Percentiles rank a stretch among this genome's conserved stretches.
Conservation (phyloP, 2,113 vertebrate genomes). For the Rhineura floridana region DNA sequence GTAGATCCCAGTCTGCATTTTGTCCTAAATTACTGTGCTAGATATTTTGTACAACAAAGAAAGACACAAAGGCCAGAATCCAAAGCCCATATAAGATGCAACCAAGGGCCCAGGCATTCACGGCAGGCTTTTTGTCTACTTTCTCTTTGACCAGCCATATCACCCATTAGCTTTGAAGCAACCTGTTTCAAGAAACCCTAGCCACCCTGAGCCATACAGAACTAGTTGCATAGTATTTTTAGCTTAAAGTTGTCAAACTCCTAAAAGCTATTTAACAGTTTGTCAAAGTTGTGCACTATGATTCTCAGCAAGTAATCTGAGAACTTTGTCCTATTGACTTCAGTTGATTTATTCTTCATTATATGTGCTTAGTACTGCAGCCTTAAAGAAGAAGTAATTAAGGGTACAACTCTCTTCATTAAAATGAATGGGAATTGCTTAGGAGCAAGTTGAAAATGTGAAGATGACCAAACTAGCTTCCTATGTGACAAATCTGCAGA, state of each 20-base stretch:
- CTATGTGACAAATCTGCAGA: neutral
- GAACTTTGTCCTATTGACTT: neutral
- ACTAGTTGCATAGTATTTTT: neutral
- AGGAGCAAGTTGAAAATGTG: neutral
- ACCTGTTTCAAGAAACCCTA: neutral
- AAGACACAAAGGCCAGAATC: neutral
- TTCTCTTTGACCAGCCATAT: neutral
- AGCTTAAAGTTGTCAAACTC: neutral
- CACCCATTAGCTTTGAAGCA: no score
- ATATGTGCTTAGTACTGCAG: neutral
- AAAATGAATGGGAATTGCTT: neutral
- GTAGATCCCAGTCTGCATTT: no score
- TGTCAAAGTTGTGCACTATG: neutral
- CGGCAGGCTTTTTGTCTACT: neutral
- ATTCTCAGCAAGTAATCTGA: neutral
- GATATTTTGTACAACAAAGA: neutral
- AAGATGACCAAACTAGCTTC: neutral
- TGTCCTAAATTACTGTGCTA: neutral
- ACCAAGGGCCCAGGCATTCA: neutral
- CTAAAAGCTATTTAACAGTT: neutral
- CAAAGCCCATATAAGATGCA: neutral
- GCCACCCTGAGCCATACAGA: neutral
- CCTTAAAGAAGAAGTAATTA: neutral
- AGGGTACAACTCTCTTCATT: neutral
- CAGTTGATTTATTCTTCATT: neutral